Evolutionary conservation across 2,797 vertebrate genomes (phyloP), one percentile per base, ranked within the genome.

Genomic region (Coranthus polyacanthus): DNA sequence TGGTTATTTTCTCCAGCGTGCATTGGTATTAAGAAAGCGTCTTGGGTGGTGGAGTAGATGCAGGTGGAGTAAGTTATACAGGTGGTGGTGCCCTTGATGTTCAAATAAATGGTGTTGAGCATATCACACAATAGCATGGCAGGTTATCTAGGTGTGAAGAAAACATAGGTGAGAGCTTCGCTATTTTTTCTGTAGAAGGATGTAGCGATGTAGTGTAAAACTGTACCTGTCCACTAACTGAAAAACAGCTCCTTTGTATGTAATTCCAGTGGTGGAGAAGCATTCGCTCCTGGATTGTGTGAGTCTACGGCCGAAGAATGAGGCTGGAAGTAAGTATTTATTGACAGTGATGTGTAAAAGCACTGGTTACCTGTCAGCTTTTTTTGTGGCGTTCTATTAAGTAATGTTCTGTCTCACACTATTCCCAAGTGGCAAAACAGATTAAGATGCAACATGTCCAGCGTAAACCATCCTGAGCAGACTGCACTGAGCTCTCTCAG

Each of bases 231-330:
- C 45, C 24, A 12, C 15, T 47, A 22, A 47, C 12, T 6, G 12
- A 3, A 21, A 47, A 15, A 2, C 15, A 18, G 6, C 36, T 38
- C 36, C 43, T 3, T 21, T 45, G 43, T 45, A 45, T 11, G 4
- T 6, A 3, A 47, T 47, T 26, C 21, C 15, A 8, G 18, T 32
- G 8, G 36, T 49, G 4, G 32, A 36, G 2, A 24, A 63, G 20
- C 20, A 50, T 20, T 18, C 41, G 4, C 16, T 62, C 0, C 26
- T 39, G 26, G 46, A 62, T 8, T 39, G 59, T 32, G 36, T 62
- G 2, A 37, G 21, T 2, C 46, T 37, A 6, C 12, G 51, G 3
- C 22, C 46, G 4, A 24, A 18, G 17, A 53, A 16, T 21, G 17
- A 12, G 15, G 10, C 41, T 4, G 26, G 36, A 3, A 29, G 12